Evolutionary conservation across 2,888 invertebrate genomes (phyloP).

Genomic region (Lithodes maja): DNA sequence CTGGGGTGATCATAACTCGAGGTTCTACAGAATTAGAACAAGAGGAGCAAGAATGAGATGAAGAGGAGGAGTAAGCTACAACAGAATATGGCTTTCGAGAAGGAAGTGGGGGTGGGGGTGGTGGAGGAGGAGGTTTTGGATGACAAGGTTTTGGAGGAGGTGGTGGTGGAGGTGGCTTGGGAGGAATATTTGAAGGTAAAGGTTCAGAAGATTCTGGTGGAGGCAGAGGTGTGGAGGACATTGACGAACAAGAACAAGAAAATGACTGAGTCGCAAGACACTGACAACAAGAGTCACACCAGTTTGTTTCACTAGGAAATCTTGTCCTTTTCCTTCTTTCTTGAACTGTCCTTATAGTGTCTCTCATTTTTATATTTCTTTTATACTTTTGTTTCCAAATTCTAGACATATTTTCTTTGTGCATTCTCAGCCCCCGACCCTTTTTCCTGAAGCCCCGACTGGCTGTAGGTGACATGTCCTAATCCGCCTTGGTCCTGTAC

Average conservation of each 20-base stretch:
- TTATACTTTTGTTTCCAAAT: neutral
- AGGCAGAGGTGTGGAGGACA: neutral
- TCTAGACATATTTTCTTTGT: neutral
- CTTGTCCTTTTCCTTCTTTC: neutral
- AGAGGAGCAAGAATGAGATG: slow-evolving; percentile 16
- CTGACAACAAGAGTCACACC: neutral
- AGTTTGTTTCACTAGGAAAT: neutral
- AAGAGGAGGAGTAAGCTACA: neutral
- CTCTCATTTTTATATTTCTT: no score
- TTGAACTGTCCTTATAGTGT: neutral
- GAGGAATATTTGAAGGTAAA: neutral
- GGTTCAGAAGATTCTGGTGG: neutral
- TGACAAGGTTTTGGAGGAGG: no score
- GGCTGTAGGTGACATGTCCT: slow-evolving; percentile 68
- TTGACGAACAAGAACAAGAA: neutral
- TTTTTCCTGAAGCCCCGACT: slow-evolving; percentile 44
- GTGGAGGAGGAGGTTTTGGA: slow-evolving; percentile 16
- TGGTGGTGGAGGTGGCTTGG: neutral
- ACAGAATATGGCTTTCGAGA: neutral
- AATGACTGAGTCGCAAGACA: neutral
- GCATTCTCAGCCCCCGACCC: slow-evolving; percentile 3
- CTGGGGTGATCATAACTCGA: slow-evolving; percentile 18
- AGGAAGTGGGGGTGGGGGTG: neutral
- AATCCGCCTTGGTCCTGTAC: slow-evolving; percentile 73
- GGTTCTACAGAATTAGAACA: slow-evolving; percentile 27